Percentiles rank a stretch among this genome's conserved stretches.
Evolutionary conservation across 1,140 invertebrate genomes (phyloP).

Genomic region (Apis cerana): DNA sequence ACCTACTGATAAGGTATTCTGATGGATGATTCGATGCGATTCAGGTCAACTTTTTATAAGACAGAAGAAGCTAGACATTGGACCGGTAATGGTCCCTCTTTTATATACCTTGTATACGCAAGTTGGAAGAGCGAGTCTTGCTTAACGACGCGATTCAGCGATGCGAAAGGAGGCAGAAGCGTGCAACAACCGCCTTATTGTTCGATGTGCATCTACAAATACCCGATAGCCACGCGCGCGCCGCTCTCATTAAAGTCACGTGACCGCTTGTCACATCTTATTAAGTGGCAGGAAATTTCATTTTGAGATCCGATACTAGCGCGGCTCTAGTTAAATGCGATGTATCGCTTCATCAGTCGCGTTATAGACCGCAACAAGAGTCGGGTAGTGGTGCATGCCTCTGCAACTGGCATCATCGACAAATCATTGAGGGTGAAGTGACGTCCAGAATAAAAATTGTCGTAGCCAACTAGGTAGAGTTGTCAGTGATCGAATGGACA

Average conservation of each 20-base stretch:
- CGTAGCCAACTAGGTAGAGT: too few species aligned
- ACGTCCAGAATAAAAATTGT: too few species aligned
- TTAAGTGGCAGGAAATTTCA: slow-evolving; percentile 73
- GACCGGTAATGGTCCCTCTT: slow-evolving; percentile 29
- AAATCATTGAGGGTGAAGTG: too few species aligned
- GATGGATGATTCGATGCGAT: too few species aligned
- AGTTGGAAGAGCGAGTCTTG: slow-evolving; percentile 8
- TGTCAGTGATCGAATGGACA: too few species aligned
- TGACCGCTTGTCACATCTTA: slow-evolving; percentile 75
- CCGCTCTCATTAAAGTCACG: slow-evolving; percentile 68
- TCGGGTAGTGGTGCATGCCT: too few species aligned
- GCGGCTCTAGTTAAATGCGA: too few species aligned
- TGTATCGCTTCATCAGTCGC: too few species aligned
- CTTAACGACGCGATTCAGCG: slow-evolving; percentile 67
- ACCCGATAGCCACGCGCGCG: slow-evolving; percentile 54
- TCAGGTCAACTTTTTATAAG: too few species aligned
- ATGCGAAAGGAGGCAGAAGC: slow-evolving; percentile 25
- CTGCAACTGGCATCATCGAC: too few species aligned
- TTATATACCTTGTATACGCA: slow-evolving; percentile 27
- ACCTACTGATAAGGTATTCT: too few species aligned
- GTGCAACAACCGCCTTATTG: slow-evolving; percentile 42
- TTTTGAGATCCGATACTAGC: slow-evolving; percentile 68
- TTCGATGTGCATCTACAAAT: slow-evolving; percentile 47
- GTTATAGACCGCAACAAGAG: too few species aligned
- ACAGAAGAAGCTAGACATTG: slow-evolving; percentile 2